phyloP scores from a whole-genome alignment of 2,888 invertebrate genomes.

The Agrilus cyanescens region DNA sequence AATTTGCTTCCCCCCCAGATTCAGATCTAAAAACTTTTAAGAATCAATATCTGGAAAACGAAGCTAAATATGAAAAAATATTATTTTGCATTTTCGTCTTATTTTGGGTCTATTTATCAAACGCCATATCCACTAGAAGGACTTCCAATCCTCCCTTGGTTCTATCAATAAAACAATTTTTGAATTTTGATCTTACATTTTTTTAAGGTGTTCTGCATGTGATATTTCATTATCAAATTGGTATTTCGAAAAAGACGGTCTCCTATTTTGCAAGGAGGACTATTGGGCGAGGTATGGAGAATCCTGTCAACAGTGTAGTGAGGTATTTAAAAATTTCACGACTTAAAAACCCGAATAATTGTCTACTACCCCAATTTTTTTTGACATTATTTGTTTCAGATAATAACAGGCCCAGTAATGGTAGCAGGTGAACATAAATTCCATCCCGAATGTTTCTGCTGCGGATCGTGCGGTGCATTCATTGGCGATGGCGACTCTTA shows the following conservation, averaged over 20 bases:
- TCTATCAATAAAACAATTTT: too few relatives aligned
- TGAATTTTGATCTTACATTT: not conserved
- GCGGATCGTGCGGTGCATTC: slow-evolving; percentile 65
- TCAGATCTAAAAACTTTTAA: too few relatives aligned
- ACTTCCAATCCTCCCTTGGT: too few relatives aligned
- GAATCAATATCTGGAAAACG: too few relatives aligned
- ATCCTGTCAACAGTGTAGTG: slow-evolving; percentile 78
- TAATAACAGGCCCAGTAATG: slow-evolving; percentile 83
- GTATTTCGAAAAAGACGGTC: slow-evolving; percentile 88
- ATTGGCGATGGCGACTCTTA: slow-evolving; percentile 90
- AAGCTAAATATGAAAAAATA: too few relatives aligned
- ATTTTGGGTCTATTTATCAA: too few relatives aligned
- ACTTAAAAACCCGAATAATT: too few relatives aligned
- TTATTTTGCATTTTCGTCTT: too few relatives aligned
- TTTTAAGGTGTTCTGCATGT: slow-evolving; percentile 77
- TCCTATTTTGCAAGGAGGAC: slow-evolving; percentile 79
- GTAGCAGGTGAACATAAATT: slow-evolving; percentile 90
- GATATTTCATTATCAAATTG: slow-evolving; percentile 73
- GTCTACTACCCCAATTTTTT: not conserved
- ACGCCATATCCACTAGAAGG: too few relatives aligned
- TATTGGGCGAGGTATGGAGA: slow-evolving; percentile 83
- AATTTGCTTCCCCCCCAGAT: too few relatives aligned
- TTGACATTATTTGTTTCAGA: slow-evolving; percentile 23
- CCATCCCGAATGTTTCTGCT: slow-evolving; percentile 92
- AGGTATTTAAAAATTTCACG: slow-evolving; percentile 44